Base-by-base conservation (phyloP, 2,888 invertebrate genomes). In the Chloroclystis v-ata region DNA sequence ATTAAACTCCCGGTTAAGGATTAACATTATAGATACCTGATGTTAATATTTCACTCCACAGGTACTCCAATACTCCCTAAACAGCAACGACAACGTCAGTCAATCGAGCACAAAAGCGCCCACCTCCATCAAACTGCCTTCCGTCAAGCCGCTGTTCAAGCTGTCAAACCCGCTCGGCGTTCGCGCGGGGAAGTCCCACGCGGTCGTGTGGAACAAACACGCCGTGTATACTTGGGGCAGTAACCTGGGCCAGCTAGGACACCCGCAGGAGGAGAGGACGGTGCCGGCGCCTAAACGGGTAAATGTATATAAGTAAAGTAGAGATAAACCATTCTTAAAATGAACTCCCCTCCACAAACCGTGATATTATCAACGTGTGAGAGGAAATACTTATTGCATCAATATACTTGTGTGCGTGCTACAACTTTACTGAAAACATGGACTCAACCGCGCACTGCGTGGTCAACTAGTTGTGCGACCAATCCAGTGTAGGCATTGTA, bases 231-330 rank as follows among this genome's bases (percentile, higher is more conserved):
- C 94, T 0, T 96, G 94, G 92, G 97, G 97, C 1, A 82, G 91
- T 2, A 95, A 97, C 81, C 89, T 91, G 41, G 97, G 97, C 0
- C 96, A 97, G 67, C 79, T 96, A 61, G 95, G 95, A 1, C 93
- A 93, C 56, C 82, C 81, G 54, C 87, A 80, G 69, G 77, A 78
- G 10, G 88, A 89, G 9, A 82, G 78, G 54, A 50, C 78, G 2
- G 72, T 91, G 1, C 52, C 80, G 0, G 57, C 71, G 0, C 91
- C 91, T 1, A 90, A 86, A 68, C 60, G 75, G 59, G 89, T 90
- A 9, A 75, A 24, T 28, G 24, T 3, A 5, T 24, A 24, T 6
- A 24, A 3, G 4, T 5, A 24, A 6, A 3, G 24, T n/a, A n/a
- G n/a, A n/a, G n/a, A n/a, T n/a, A n/a, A n/a, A n/a, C n/a, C n/a